These are phyloP conservation scores for Acleris literana DNA, from an alignment of 2,888 invertebrate species.

Conservation along the genomic window DNA sequence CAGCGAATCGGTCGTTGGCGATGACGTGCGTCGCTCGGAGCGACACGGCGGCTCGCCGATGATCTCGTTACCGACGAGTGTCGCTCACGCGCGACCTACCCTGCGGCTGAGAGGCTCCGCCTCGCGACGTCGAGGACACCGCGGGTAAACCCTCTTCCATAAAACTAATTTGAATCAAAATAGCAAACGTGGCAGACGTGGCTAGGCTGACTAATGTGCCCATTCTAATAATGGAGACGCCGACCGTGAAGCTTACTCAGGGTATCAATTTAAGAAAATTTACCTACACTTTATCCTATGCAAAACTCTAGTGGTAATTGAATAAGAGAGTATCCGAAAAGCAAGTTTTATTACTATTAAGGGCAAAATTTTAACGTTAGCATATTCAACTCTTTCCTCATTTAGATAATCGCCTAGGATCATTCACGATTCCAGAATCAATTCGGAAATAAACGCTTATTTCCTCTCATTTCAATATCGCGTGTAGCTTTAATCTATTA, in stretches of 20 bases:
- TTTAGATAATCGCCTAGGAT: background rate
- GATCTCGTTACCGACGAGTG: slow-evolving; percentile 8
- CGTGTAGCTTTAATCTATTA: slow-evolving; percentile 42
- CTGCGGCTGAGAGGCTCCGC: background rate
- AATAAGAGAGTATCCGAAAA: too few relatives aligned
- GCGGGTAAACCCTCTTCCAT: background rate
- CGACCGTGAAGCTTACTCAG: too few relatives aligned
- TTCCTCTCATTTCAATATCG: slow-evolving; percentile 52
- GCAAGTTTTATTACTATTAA: too few relatives aligned
- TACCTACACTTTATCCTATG: too few relatives aligned
- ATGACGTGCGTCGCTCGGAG: slow-evolving; percentile 26
- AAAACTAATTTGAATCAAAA: too few relatives aligned
- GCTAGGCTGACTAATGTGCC: too few relatives aligned
- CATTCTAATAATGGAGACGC: too few relatives aligned
- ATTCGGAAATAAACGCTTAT: slow-evolving; percentile 47
- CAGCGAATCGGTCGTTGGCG: slow-evolving; percentile 18
- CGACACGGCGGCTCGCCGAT: slow-evolving; percentile 22
- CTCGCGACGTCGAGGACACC: too few relatives aligned
- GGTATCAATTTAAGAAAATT: too few relatives aligned
- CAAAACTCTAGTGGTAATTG: too few relatives aligned
- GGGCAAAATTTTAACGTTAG: background rate
- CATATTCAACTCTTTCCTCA: background rate
- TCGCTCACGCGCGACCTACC: slow-evolving; percentile 8
- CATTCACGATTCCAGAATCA: slow-evolving; percentile 29
- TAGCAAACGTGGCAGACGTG: too few relatives aligned